phyloP scores from a whole-genome alignment of 2,113 vertebrate genomes.

The Carassius gibelio region DNA sequence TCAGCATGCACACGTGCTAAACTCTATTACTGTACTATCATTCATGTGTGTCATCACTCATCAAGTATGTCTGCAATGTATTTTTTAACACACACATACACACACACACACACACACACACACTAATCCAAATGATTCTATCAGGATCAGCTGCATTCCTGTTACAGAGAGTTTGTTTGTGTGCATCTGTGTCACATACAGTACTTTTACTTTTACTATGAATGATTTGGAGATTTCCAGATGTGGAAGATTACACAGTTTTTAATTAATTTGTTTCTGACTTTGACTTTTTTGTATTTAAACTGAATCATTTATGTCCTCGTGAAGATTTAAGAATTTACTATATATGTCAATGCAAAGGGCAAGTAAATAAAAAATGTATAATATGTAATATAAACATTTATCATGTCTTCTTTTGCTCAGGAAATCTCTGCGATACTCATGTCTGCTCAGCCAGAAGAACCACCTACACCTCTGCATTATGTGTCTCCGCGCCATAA shows the following conservation, averaged over 20 bases:
- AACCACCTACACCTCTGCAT: constrained; percentile 93
- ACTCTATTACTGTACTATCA: neutral
- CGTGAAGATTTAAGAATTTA: no score
- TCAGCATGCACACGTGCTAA: neutral
- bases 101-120: constrained; percentile 4
- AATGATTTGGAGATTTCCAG: no score
- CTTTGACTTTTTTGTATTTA: no score
- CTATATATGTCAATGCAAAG: no score
- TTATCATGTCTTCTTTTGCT: neutral
- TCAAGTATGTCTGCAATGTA: neutral
- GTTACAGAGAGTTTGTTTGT: neutral
- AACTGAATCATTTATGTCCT: no score
- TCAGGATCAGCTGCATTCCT: constrained; percentile 49
- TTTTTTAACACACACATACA: neutral
- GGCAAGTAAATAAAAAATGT: no score
- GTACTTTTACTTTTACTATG: no score
- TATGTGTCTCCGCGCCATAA: constrained; percentile 95
- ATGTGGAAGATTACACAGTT: no score
- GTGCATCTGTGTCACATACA: neutral
- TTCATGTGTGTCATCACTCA: neutral
- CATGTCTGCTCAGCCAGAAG: constrained; percentile 82
- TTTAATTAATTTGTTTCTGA: no score
- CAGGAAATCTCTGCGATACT: constrained; percentile 83
- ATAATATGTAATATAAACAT: neutral
- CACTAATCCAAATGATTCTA: constrained; percentile 20